A percentile compares a stretch with the other conserved stretches of the same genome.
Conservation (phyloP, 1,140 invertebrate species). For the Brachionus koreanus region DNA sequence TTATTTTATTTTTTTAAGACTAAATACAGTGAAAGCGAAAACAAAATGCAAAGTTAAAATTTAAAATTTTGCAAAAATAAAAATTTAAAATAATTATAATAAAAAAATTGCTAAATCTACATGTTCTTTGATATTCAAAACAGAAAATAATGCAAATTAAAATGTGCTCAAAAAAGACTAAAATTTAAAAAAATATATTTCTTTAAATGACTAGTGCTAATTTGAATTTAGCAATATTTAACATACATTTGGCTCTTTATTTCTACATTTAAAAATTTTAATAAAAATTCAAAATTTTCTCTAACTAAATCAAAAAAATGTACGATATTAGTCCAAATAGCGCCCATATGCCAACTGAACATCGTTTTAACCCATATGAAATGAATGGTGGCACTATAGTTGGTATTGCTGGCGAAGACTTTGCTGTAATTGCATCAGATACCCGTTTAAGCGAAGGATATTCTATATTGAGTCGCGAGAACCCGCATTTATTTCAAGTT, state of each 20-base stretch:
- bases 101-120: background rate
- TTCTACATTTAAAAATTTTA: background rate
- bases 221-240: background rate
- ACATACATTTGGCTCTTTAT: background rate
- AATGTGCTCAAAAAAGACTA: background rate
- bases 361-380: conserved; percentile 35
- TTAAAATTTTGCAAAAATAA: background rate
- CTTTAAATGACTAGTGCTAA: conserved; percentile 24
- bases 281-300: background rate
- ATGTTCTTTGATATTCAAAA: background rate
- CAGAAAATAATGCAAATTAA: conserved; percentile 3
- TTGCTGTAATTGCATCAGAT: conserved; percentile 80
- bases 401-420: conserved; percentile 87
- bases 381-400: conserved; percentile 52
- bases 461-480: conserved; percentile 79
- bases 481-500: conserved; percentile 64
- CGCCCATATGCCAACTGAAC: background rate
- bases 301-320: background rate
- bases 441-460: conserved; percentile 86
- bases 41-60: background rate
- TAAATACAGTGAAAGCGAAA: background rate
- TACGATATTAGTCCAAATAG: background rate
- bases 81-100: background rate
- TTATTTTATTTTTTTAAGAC: background rate
- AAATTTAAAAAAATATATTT: background rate